A percentile compares a stretch with the other conserved stretches of the same genome.
phyloP scores from a whole-genome alignment of 2,113 vertebrate genomes.

The Dasyurus viverrinus region DNA sequence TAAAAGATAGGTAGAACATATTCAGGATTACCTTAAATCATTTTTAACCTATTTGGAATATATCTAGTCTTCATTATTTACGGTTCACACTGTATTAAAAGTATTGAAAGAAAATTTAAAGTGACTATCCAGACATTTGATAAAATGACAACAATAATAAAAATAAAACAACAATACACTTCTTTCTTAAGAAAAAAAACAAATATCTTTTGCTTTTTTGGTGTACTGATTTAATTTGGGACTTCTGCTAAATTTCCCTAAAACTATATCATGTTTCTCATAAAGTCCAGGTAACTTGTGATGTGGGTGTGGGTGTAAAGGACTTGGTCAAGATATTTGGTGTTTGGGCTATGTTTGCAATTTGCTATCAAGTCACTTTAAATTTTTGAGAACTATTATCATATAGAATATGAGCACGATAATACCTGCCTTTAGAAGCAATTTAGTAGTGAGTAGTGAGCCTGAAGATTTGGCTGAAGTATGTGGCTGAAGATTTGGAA shows the following conservation, averaged over 20 bases:
- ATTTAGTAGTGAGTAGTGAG: neutral
- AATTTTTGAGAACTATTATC: neutral
- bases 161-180: neutral
- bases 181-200: neutral
- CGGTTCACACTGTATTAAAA: neutral
- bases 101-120: neutral
- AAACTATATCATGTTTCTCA: neutral
- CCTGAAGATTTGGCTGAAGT: too few species aligned
- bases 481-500: neutral
- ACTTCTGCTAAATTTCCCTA: neutral
- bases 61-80: neutral
- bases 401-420: neutral
- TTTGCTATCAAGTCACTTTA: neutral
- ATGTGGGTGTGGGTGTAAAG: neutral
- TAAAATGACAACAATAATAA: neutral
- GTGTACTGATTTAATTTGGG: neutral
- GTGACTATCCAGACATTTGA: neutral
- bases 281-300: neutral
- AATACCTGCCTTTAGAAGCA: neutral
- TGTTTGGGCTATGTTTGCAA: neutral
- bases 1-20: neutral
- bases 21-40: neutral
- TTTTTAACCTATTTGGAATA: neutral
- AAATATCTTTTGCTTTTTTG: neutral
- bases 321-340: neutral